These are phyloP conservation scores for Cyanoliseus patagonus DNA, from an alignment of 2,113 vertebrate species.

Conservation along the genomic window DNA sequence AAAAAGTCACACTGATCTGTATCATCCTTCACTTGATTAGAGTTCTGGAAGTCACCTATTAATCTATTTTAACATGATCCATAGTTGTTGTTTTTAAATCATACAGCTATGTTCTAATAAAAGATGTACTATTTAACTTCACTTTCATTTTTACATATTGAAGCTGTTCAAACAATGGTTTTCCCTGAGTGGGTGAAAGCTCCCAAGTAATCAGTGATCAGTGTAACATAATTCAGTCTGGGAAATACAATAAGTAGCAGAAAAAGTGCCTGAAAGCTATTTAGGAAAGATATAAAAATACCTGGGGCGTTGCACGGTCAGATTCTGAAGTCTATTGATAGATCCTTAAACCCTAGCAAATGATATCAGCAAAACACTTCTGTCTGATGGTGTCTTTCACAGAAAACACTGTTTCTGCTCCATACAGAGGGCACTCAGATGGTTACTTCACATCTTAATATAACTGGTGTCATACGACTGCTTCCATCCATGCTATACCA, in stretches of 20 bases:
- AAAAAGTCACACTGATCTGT: neutral
- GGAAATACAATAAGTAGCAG: neutral
- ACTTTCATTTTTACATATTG: neutral
- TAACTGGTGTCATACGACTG: neutral
- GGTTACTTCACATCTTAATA: rapidly evolving
- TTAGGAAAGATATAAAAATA: neutral
- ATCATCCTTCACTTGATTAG: neutral
- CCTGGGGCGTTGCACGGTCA: neutral
- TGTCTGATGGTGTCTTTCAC: neutral
- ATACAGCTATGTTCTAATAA: neutral
- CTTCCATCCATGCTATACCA: neutral
- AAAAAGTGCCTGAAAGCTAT: neutral
- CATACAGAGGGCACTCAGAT: neutral
- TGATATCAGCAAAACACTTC: neutral
- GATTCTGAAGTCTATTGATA: neutral
- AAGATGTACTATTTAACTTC: neutral
- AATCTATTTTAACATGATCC: neutral
- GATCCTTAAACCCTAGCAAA: neutral
- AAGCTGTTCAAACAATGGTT: neutral
- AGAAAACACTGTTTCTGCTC: neutral
- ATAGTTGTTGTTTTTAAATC: neutral
- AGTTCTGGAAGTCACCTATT: neutral
- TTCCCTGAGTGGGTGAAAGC: neutral
- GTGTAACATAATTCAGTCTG: neutral
- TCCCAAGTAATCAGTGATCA: neutral